phyloP scores from a whole-genome alignment of 2,797 vertebrate genomes.

The Sebastes goodei region DNA sequence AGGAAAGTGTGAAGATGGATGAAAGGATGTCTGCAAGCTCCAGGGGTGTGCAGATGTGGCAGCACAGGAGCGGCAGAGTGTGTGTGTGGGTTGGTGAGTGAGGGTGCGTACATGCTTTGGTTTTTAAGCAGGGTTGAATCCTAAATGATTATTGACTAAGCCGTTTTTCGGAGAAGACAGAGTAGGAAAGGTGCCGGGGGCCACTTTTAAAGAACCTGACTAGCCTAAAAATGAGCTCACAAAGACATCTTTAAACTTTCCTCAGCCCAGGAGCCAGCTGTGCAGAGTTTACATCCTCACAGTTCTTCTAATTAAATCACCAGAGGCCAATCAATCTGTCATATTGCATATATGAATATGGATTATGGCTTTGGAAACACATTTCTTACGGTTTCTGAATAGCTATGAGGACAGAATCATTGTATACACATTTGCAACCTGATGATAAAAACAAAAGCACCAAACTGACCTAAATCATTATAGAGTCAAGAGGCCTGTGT shows the following conservation, averaged over 20 bases:
- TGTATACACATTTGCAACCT: background rate
- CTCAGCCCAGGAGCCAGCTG: background rate
- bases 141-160: slow-evolving; percentile 51
- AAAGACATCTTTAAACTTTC: slow-evolving; percentile 20
- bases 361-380: background rate
- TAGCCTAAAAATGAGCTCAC: slow-evolving; percentile 31
- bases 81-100: background rate
- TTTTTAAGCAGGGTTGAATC: slow-evolving; percentile 52
- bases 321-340: slow-evolving; percentile 18
- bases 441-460: background rate
- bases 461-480: background rate
- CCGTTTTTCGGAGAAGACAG: slow-evolving; percentile 24
- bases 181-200: slow-evolving; percentile 12
- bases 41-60: slow-evolving; percentile 9
- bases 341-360: background rate
- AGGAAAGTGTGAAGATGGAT: slow-evolving; percentile 26
- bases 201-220: slow-evolving; percentile 48
- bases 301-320: slow-evolving; percentile 39
- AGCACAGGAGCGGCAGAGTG: background rate
- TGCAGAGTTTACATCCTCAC: slow-evolving; percentile 18
- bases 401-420: background rate
- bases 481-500: background rate
- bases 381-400: background rate
- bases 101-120: slow-evolving; percentile 36
- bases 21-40: slow-evolving; percentile 43